Percentiles rank a stretch among this genome's conserved stretches.
phyloP scores from a whole-genome alignment of 2,113 vertebrate species.

The Gobius niger region DNA sequence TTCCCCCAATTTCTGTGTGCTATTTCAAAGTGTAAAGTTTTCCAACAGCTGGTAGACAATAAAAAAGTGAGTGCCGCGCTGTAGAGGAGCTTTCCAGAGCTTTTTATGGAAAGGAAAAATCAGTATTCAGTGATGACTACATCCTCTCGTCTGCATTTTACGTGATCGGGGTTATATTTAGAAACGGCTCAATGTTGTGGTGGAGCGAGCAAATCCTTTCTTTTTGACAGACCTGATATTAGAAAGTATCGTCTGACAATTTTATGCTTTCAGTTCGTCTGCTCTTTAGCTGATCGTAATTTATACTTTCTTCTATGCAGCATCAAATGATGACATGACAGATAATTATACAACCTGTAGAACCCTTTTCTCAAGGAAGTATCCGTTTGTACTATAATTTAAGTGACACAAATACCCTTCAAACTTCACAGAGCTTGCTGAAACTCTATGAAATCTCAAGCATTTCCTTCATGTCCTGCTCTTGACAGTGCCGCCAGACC shows the following conservation, averaged over 20 bases:
- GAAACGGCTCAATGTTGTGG: conserved; percentile 3
- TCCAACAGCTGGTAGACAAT: conserved; percentile 70
- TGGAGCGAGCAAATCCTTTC: conserved; percentile 4
- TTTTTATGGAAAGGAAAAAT: conserved; percentile 36
- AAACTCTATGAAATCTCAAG: background rate
- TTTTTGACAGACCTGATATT: background rate
- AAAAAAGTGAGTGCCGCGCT: conserved; percentile 55
- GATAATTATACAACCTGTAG: too few relatives aligned
- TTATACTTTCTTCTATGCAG: too few relatives aligned
- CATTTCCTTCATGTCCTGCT: background rate
- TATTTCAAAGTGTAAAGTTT: conserved; percentile 62
- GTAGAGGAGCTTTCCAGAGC: conserved; percentile 51
- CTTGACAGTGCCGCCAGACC: background rate
- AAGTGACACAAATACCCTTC: background rate
- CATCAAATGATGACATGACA: too few relatives aligned
- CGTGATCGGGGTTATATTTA: conserved; percentile 40
- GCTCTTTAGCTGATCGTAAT: too few relatives aligned
- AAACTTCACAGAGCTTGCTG: background rate
- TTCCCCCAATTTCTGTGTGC: conserved; percentile 48
- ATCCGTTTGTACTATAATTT: too few relatives aligned
- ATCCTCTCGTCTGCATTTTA: conserved; percentile 18
- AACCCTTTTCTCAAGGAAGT: too few relatives aligned
- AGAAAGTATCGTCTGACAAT: background rate
- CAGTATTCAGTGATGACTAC: conserved; percentile 30
- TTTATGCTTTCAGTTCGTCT: background rate